Percentiles rank a stretch among this genome's conserved stretches.
Evolutionary conservation across 2,113 vertebrate species (phyloP).

Genomic region (Girardinichthys multiradiatus): DNA sequence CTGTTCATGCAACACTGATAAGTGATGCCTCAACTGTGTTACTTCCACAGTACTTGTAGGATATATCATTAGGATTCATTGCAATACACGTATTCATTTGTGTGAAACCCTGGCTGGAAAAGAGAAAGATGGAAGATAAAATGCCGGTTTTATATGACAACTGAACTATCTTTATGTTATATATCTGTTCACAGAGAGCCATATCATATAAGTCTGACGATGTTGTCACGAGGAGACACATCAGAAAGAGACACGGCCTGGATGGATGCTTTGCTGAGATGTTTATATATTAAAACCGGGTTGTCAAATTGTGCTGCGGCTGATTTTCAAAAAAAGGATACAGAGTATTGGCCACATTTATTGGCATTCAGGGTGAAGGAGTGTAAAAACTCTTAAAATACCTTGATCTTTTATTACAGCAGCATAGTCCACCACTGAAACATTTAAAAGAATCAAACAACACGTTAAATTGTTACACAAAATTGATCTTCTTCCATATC

Average conservation of each 20-base stretch:
- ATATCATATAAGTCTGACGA: constrained; percentile 31
- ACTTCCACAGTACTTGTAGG: constrained; percentile 26
- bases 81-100: constrained; percentile 11
- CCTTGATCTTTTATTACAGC: not conserved
- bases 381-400: not conserved
- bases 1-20: constrained; percentile 14
- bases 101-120: constrained; percentile 15
- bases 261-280: constrained; percentile 33
- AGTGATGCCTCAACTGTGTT: constrained; percentile 8
- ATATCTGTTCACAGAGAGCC: constrained; percentile 35
- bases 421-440: no score
- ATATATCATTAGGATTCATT: constrained; percentile 31
- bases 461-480: no score
- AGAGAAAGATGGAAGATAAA: constrained; percentile 50
- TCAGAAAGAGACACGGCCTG: constrained; percentile 24
- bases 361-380: not conserved
- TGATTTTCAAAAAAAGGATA: constrained; percentile 38
- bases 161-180: constrained; percentile 37
- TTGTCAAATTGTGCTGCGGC: constrained; percentile 24
- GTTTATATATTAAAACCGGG: constrained; percentile 45
- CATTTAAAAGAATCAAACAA: no score
- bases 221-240: constrained; percentile 40
- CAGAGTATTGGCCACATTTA: not conserved
- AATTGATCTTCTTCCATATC: no score
- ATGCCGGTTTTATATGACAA: constrained; percentile 38